A percentile compares a stretch with the other conserved stretches of the same genome.
Evolutionary conservation across 2,888 invertebrate genomes (phyloP).

Genomic region (Lasioglossum zephyrum): DNA sequence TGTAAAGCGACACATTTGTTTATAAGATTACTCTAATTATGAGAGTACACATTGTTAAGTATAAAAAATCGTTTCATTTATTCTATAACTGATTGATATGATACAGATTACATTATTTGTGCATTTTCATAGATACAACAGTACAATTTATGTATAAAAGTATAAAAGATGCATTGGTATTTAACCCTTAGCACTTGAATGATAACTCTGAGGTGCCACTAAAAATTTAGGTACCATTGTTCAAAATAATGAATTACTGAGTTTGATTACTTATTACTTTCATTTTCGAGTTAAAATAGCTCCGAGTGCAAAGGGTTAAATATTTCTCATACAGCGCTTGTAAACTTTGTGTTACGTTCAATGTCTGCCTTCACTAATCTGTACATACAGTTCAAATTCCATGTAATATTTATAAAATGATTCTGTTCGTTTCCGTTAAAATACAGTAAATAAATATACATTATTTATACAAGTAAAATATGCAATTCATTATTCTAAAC

Average conservation of each 20-base stretch:
- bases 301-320: neutral
- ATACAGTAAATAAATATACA: conserved; percentile 20
- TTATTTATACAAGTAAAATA: conserved; percentile 30
- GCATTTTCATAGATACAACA: conserved; percentile 33
- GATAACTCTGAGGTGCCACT: too few species aligned
- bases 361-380: conserved; percentile 12
- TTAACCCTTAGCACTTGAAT: neutral
- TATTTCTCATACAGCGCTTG: conserved; percentile 29
- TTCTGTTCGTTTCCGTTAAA: neutral
- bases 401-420: conserved; percentile 6
- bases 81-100: conserved; percentile 35
- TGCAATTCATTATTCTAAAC: conserved; percentile 23
- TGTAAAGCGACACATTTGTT: conserved; percentile 3
- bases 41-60: conserved; percentile 24
- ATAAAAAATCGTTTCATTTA: conserved; percentile 33
- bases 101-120: conserved; percentile 18
- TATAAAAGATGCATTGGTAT: conserved; percentile 29
- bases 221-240: too few species aligned
- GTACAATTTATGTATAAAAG: conserved; percentile 25
- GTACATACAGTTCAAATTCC: conserved; percentile 2
- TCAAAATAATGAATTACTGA: too few species aligned
- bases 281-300: too few species aligned
- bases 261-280: too few species aligned
- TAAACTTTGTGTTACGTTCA: conserved; percentile 1
- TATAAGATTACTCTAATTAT: conserved; percentile 23